These are phyloP conservation scores for Lypha dubia DNA, from an alignment of 2,888 invertebrate genomes.

Conservation along the genomic window DNA sequence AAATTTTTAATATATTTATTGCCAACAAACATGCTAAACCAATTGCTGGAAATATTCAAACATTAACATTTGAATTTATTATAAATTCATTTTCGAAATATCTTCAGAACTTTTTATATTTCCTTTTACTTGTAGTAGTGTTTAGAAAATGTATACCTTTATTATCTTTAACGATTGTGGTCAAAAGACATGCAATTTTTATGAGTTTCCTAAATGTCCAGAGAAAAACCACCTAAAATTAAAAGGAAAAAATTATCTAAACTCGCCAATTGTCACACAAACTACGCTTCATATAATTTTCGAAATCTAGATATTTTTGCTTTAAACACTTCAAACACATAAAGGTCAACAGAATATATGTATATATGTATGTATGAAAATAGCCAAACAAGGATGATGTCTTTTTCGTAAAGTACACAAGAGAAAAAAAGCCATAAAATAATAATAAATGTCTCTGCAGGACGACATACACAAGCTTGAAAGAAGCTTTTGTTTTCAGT, in stretches of 20 bases:
- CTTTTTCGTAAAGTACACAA: not conserved
- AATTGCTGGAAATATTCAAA: constrained; percentile 42
- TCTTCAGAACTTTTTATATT: not conserved
- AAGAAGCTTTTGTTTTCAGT: constrained; percentile 58
- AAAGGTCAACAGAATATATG: constrained; percentile 59
- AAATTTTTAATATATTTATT: constrained; percentile 26
- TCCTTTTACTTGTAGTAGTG: constrained; percentile 13
- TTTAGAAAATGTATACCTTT: constrained; percentile 7
- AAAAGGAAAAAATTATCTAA: constrained; percentile 54
- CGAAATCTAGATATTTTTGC: constrained; percentile 78
- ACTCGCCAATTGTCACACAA: constrained; percentile 73
- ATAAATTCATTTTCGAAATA: not conserved
- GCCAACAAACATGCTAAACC: constrained; percentile 50
- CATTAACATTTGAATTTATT: constrained; percentile 16
- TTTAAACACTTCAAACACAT: constrained; percentile 40
- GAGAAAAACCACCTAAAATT: not conserved
- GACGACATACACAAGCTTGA: constrained; percentile 50
- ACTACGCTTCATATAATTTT: constrained; percentile 79
- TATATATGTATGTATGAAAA: constrained; percentile 36
- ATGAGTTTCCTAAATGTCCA: constrained; percentile 17
- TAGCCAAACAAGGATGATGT: constrained; percentile 17
- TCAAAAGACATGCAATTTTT: constrained; percentile 68
- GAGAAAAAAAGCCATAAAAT: constrained; percentile 60
- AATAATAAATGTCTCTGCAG: constrained; percentile 69
- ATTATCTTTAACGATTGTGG: constrained; percentile 64